Percentiles rank a stretch among this genome's conserved stretches.
phyloP scores from a whole-genome alignment of 1,140 invertebrate genomes.

The Bombus confusus region DNA sequence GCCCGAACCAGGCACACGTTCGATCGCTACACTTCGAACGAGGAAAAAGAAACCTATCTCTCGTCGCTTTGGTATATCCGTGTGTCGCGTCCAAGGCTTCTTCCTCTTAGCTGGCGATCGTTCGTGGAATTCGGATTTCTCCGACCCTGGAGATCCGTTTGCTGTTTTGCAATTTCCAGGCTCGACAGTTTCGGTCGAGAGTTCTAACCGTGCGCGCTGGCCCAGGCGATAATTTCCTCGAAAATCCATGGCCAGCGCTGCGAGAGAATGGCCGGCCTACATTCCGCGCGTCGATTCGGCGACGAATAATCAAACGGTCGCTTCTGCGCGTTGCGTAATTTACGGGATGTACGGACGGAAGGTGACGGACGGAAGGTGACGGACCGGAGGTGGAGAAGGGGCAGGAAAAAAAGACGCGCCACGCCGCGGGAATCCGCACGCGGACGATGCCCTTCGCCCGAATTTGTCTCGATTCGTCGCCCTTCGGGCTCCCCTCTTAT shows the following conservation, averaged over 20 bases:
- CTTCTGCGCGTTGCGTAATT: constrained; percentile 22
- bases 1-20: neutral
- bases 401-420: neutral
- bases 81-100: neutral
- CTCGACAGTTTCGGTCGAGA: no score
- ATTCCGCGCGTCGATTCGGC: neutral
- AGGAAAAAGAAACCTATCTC: neutral
- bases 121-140: constrained; percentile 27
- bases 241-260: neutral
- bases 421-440: neutral
- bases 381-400: neutral
- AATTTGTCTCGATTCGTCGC: constrained; percentile 27
- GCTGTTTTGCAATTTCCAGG: neutral
- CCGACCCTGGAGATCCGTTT: neutral
- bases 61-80: neutral
- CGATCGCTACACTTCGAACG: neutral
- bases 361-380: neutral
- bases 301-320: constrained; percentile 12
- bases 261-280: constrained; percentile 6
- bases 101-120: no score
- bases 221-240: neutral
- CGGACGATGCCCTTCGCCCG: neutral
- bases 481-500: neutral
- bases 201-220: neutral
- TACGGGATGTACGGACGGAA: neutral